Evolutionary conservation across 1,140 invertebrate genomes (phyloP), one percentile per base, ranked within the genome.

Genomic region (Lepidurus couesii): DNA sequence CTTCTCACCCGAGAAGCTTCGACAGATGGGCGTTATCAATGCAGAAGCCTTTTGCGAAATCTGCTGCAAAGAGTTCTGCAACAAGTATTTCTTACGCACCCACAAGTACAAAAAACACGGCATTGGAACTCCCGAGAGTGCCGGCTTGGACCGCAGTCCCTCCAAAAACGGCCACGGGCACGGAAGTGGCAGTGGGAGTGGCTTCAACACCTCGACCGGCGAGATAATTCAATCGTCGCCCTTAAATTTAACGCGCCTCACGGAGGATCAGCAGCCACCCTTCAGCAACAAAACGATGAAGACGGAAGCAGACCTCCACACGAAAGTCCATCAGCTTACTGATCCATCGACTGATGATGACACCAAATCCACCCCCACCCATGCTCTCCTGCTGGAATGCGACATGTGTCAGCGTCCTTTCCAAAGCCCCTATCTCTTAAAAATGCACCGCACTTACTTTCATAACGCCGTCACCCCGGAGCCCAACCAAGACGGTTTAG

Each of bases 21-120:
- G 90, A 4, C 89, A 91, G 79, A 86, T 95, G 43, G 93, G 93
- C 10, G 91, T 95, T 0, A 90, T 93, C 80, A 94, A 94, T 84
- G 90, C 92, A 2, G 93, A 95, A 82, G 93, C 93, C 13, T 97
- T 96, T 84, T 98, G 95, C 85, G 95, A 97, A 83, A 90, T 97
- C 74, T 98, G 96, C 84, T 93, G 93, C 83, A 97, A 97, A 84
- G 95, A 97, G 86, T 95, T 97, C 84, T 94, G 93, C 85, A 98
- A 97, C 84, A 96, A 97, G 83, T 97, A 97, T 83, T 97, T 97
- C 84, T 85, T 98, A 24, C 89, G 93, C 44, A 96, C 94, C 21
- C 96, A 98, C 84, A 95, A 96, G 82, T 89, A 94, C 84, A 92
- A 93, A 83, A 86, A 91, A n/a, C 92, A 94, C 82, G 92, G 92